Base-by-base conservation (phyloP, 1,140 invertebrate genomes). In the Hormaphis cornu region DNA sequence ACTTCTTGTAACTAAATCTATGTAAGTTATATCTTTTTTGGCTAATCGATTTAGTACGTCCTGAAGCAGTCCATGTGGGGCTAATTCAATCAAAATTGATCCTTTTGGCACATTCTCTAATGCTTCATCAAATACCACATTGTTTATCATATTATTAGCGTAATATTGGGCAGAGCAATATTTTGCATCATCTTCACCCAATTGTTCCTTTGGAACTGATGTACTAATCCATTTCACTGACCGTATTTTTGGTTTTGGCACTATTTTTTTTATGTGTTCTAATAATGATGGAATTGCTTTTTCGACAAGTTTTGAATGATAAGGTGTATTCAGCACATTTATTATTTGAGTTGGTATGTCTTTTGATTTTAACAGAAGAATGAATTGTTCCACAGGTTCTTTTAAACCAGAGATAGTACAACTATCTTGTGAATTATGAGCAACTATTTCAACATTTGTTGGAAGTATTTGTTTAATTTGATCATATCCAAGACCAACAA, bases 121-220 rank as follows among this genome's bases (percentile, higher is more conserved):
- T 2, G 71, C 46, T 59, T 75, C 74, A 46, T 75, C 74, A 56
- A 76, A 75, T 10, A 72, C 53, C 3, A 77, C 73, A 18, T 72
- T 72, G 81, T 54, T 73, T 3, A 74, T 14, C 42, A 77, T 79
- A 77, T 97, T 97, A 76, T 97, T 95, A 0, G 93, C 93, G 75
- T 94, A 91, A 76, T 98, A 98, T 73, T 93, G 90, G 4, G 93
- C 79, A 0, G 91, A 95, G 0, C 87, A 93, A 12, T 84, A 75
- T 69, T 84, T 81, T 1, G 87, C 85, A 6, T 84, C 77, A 0
- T 85, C 76, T 5, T 83, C 80, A n/a, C 85, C 82, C 93, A 92
- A 95, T n/a, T 85, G 74, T 1, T 75, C 75, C 74, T 91, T 86
- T 0, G 87, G 85, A 24, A 94, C 85, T 0, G 93, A 96, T 0